phyloP scores from a whole-genome alignment of 2,888 invertebrate species.

The Deroplatys truncata region DNA sequence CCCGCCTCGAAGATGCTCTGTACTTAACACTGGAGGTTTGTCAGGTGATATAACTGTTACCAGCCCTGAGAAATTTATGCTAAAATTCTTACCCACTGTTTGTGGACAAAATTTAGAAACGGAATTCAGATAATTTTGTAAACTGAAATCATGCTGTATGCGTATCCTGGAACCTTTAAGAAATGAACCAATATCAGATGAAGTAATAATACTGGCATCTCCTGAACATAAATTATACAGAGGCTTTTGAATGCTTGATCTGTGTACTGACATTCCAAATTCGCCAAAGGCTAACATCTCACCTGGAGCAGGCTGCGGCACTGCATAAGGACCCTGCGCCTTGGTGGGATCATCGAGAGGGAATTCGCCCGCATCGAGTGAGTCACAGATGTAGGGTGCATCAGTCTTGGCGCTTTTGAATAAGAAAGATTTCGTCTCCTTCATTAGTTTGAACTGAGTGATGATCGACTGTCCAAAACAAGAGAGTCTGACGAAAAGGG shows the following conservation, averaged over 20 bases:
- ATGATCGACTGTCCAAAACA: slow-evolving; percentile 63
- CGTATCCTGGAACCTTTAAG: too few species aligned
- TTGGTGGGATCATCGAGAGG: background rate
- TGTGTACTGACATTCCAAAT: background rate
- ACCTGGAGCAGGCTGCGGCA: background rate
- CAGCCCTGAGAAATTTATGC: background rate
- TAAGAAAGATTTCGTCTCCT: slow-evolving; percentile 41
- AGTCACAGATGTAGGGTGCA: background rate
- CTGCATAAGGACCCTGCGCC: too few species aligned
- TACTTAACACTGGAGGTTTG: background rate
- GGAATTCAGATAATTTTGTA: too few species aligned
- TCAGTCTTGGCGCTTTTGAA: slow-evolving; percentile 38
- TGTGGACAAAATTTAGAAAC: too few species aligned
- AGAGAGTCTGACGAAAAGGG: slow-evolving; percentile 59
- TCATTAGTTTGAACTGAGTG: slow-evolving; percentile 52
- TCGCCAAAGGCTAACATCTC: background rate
- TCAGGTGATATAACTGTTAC: background rate
- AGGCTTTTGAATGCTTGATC: background rate
- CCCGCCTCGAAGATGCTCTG: background rate
- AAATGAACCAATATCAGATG: too few species aligned
- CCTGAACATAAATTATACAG: background rate
- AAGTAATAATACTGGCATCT: background rate
- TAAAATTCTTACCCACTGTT: background rate
- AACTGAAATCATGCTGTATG: too few species aligned
- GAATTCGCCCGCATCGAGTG: background rate